Evolutionary conservation across 1,140 invertebrate genomes (phyloP).

Genomic region (Aphelenchoides besseyi): DNA sequence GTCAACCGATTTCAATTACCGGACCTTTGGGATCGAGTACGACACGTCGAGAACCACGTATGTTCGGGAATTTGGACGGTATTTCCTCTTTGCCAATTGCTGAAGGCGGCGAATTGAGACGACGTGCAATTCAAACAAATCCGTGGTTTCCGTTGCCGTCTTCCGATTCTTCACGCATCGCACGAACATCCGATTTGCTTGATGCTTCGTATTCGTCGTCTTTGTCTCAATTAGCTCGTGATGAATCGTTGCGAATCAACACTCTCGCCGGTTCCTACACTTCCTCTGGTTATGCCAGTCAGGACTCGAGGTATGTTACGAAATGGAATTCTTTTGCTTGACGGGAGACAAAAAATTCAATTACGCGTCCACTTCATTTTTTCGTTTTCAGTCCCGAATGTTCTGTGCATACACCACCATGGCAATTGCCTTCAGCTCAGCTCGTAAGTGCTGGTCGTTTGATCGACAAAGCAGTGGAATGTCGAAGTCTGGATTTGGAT

Average conservation of each 20-base stretch:
- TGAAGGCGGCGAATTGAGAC: constrained; percentile 1
- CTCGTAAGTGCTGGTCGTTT: background rate
- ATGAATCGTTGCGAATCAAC: constrained; percentile 18
- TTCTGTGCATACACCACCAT: constrained; percentile 13
- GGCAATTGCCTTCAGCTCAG: constrained; percentile 21
- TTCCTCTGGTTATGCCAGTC: constrained; percentile 11
- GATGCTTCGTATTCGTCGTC: constrained; percentile 19
- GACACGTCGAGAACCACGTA: background rate
- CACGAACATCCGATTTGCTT: background rate
- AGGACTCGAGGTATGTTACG: background rate
- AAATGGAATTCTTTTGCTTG: background rate
- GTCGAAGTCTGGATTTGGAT: background rate
- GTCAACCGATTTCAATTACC: background rate
- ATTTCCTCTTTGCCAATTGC: background rate
- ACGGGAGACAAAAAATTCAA: background rate
- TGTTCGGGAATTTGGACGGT: background rate
- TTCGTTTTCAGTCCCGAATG: constrained; percentile 16
- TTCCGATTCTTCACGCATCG: background rate
- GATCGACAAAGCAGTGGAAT: constrained; percentile 18
- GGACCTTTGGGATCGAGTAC: background rate
- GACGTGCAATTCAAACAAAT: constrained; percentile 7
- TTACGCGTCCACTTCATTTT: background rate
- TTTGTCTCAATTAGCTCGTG: constrained; percentile 1
- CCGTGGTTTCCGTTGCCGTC: constrained; percentile 9
- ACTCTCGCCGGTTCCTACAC: constrained; percentile 2